Evolutionary conservation across 2,888 invertebrate genomes (phyloP).

Genomic region (Acanthosepion esculentum): DNA sequence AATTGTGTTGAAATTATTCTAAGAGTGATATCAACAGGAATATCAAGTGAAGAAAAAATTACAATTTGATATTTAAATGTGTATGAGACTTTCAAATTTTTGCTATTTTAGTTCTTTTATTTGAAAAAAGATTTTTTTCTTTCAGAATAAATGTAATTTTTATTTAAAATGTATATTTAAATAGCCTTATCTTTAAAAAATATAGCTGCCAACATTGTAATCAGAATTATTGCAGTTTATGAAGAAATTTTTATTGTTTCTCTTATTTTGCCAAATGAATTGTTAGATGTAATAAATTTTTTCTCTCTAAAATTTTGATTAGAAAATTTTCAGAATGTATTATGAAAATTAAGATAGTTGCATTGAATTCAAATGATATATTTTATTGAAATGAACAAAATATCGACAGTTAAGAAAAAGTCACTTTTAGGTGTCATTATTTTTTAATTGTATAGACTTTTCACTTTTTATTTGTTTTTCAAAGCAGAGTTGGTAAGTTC

Average conservation of each 20-base stretch:
- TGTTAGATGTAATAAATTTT: neutral
- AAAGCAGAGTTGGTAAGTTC: too few relatives aligned
- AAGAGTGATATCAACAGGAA: too few relatives aligned
- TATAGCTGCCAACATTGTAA: neutral
- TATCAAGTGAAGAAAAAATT: too few relatives aligned
- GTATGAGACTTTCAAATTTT: neutral
- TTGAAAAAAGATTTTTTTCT: too few relatives aligned
- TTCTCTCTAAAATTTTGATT: neutral
- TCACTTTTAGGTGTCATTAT: neutral
- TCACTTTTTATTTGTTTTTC: neutral
- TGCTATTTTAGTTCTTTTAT: neutral
- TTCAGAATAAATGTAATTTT: neutral
- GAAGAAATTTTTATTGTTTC: neutral
- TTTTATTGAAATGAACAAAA: neutral
- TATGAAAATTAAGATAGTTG: neutral
- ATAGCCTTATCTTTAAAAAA: neutral
- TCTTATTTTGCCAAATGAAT: neutral
- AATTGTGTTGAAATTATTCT: neutral
- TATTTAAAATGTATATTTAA: neutral
- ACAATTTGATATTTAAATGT: neutral
- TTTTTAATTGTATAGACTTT: neutral
- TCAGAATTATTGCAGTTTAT: too few relatives aligned
- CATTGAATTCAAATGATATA: neutral
- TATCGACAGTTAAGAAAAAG: neutral
- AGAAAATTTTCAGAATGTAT: neutral